Percentiles rank a stretch among this genome's conserved stretches.
phyloP scores from a whole-genome alignment of 64 coral and sea anemone genomes.

The Actinia tenebrosa region DNA sequence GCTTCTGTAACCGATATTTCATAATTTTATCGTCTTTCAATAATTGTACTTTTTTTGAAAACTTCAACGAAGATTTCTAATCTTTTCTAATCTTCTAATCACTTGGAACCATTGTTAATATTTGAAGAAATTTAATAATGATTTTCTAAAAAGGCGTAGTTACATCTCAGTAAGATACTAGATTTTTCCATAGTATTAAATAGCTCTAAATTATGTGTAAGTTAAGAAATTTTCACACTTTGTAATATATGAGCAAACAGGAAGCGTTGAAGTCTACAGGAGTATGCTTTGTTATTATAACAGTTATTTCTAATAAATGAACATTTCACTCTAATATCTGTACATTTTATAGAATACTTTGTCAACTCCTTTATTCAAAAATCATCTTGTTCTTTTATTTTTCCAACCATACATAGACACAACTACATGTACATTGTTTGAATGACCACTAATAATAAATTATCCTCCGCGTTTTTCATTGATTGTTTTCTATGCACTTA shows the following conservation, averaged over 20 bases:
- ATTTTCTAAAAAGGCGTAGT: background rate
- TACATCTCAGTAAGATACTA: background rate
- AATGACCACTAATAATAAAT: background rate
- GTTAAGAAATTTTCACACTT: background rate
- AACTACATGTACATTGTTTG: too few relatives aligned
- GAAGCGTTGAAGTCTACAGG: background rate
- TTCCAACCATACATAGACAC: background rate
- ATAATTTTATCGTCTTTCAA: background rate
- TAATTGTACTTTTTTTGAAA: background rate
- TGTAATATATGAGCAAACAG: background rate
- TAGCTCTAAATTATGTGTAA: background rate
- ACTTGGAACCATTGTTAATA: background rate
- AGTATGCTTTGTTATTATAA: background rate
- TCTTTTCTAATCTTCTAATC: background rate
- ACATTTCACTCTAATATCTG: background rate
- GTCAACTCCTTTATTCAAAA: too few relatives aligned
- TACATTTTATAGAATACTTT: background rate
- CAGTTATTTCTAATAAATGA: background rate
- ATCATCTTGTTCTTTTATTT: background rate
- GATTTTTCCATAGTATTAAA: background rate
- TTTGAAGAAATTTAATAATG: background rate
- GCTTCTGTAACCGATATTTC: background rate
- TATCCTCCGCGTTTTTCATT: background rate
- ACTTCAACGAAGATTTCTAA: background rate
- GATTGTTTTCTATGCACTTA: constrained; percentile 1